These are phyloP conservation scores for Mycteria americana DNA, from an alignment of 2,797 vertebrate species.

Conservation along the genomic window DNA sequence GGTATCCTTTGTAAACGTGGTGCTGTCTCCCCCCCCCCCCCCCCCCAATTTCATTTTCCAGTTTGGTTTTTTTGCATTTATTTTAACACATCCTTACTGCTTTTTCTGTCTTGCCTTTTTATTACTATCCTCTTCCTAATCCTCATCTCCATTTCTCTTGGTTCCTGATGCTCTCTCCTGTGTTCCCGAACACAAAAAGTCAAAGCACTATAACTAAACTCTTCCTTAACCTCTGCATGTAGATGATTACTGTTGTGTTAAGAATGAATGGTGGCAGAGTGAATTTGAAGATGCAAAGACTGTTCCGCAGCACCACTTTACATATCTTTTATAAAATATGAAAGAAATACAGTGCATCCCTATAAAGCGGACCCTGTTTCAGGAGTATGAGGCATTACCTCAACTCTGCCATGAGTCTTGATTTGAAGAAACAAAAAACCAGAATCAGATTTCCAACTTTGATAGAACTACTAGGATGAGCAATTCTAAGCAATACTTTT, in stretches of 20 bases:
- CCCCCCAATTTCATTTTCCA: not conserved
- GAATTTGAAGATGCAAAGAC: not conserved
- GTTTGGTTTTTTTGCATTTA: not conserved
- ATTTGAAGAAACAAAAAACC: not conserved
- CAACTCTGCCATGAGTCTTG: not conserved
- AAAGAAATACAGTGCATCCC: not conserved
- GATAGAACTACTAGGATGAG: not conserved
- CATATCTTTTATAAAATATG: rapidly evolving
- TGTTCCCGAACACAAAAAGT: not conserved
- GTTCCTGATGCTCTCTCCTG: not conserved
- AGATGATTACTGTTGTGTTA: not conserved
- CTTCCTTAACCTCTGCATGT: not conserved
- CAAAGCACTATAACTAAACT: not conserved
- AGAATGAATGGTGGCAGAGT: not conserved
- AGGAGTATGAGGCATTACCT: not conserved
- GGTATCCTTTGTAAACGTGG: not conserved
- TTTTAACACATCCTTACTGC: not conserved
- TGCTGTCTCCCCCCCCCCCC: not conserved
- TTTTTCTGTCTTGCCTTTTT: not conserved
- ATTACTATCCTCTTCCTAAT: not conserved
- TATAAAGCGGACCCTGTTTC: not conserved
- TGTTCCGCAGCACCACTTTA: not conserved
- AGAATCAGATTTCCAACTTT: not conserved
- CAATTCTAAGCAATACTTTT: not conserved
- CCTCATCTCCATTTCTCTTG: not conserved